Base-by-base conservation (phyloP, 2,888 invertebrate genomes). In the Geotrupes spiniger region DNA sequence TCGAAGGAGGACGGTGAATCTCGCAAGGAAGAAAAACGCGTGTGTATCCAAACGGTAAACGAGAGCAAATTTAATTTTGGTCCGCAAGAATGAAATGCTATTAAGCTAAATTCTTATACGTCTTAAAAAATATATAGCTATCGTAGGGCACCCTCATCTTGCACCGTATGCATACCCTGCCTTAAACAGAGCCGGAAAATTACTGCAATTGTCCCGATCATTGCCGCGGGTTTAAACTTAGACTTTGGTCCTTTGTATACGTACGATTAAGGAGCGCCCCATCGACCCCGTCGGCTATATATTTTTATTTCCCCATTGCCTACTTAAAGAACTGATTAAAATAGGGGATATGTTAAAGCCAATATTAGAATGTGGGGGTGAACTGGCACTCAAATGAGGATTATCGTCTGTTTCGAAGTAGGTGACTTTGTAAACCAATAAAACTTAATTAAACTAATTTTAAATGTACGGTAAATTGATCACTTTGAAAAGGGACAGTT, bases 241-340 rank as follows among this genome's bases (percentile, higher is more conserved):
- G 52, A 58, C 52, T 51, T 40, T 54, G 38, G 51, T 42, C 56
- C 54, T 59, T 42, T 53, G 49, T 54, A 53, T 54, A 54, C 54
- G 49, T 51, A 48, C 44, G 46, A 46, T 57, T 56, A 51, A 56
- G 53, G 55, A 54, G 48, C 49, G 49, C 48, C 44, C 49, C 51
- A 51, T 59, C 60, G 59, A 62, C 61, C 63, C 58, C 61, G 54
- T 26, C 59, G 62, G 69, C 67, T 65, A 70, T 70, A 70, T 72
- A 72, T 72, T 72, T 71, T 71, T 72, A 72, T 72, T 72, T 72
- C 72, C 72, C 72, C 63, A 65, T 71, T 69, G 72, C 68, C 71
- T 71, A 72, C 71, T 72, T 72, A 71, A 71, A 67, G 65, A 71
- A 67, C 72, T 72, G 72, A 72, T 72, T 72, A 72, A 72, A 71